A percentile compares a stretch with the other conserved stretches of the same genome.
Evolutionary conservation across 2,797 vertebrate genomes (phyloP).

Genomic region (Neostethus bicornis): DNA sequence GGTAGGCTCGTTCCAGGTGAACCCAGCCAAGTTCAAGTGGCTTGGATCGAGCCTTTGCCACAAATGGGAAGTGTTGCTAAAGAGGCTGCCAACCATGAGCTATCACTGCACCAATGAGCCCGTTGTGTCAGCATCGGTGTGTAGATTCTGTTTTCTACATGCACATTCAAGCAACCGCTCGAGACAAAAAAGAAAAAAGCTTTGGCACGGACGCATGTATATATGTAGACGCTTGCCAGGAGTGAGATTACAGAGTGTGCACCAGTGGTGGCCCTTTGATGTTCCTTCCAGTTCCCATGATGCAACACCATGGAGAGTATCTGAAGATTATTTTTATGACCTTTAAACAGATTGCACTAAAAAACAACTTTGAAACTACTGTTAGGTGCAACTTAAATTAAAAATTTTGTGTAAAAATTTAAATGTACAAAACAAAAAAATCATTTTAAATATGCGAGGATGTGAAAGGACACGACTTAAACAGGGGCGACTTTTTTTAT

Average conservation of each 20-base stretch:
- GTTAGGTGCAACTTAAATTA: constrained; percentile 20
- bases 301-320: constrained; percentile 54
- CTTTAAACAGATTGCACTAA: constrained; percentile 40
- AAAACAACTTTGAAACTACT: constrained; percentile 29
- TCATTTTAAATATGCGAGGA: constrained; percentile 4
- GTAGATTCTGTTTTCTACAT: constrained; percentile 51
- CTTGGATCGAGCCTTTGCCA: constrained; percentile 74
- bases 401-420: constrained; percentile 36
- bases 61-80: constrained; percentile 76
- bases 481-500: constrained; percentile 19
- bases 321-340: constrained; percentile 60
- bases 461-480: too few relatives aligned
- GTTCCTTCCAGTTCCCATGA: constrained; percentile 66
- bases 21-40: constrained; percentile 80
- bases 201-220: constrained; percentile 41
- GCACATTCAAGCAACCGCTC: constrained; percentile 35
- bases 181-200: constrained; percentile 29
- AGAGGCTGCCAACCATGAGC: constrained; percentile 71
- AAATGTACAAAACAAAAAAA: constrained; percentile 35
- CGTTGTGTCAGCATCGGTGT: constrained; percentile 44
- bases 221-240: constrained; percentile 63
- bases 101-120: constrained; percentile 46
- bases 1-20: constrained; percentile 76
- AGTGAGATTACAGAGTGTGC: constrained; percentile 57
- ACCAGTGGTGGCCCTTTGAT: constrained; percentile 67